Base-by-base conservation (phyloP, 37 sponge, comb jelly and placozoan species). In the Geodia barretti region DNA sequence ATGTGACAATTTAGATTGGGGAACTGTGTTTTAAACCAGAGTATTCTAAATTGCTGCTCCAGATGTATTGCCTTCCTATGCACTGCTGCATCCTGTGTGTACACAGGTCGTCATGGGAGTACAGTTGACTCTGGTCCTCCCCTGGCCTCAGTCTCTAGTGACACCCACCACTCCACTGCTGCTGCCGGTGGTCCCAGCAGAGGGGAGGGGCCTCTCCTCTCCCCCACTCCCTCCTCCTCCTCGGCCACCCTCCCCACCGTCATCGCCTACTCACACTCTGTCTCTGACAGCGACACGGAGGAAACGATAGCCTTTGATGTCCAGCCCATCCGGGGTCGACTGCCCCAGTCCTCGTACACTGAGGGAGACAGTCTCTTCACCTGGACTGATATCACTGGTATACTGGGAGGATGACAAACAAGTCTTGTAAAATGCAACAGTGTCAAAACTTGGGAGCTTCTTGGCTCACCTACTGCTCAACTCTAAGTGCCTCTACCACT, bases 321-420 rank as follows among this genome's bases (percentile, higher is more conserved):
- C 19, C 86, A 85, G 62, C 81, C 86, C 17, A 40, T 3, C 0
- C 73, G 69, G 39, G 86, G 86, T 7, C 54, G 90, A 2, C 60
- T 90, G 34, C 90, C 90, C 1, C 69, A 81, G 76, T 85, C 86
- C 21, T 85, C 90, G 23, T 90, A 90, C 82, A 76, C 31, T 41
- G 73, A 68, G 8, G 76, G 62, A 4, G 92, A 91, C 78, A 83
- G 72, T 4, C 76, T 84, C 70, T 92, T 84, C 84, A 84, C 85
- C 1, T 87, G 85, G 83, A 75, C 70, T 8, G 81, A 87, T 62
- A 80, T 87, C 59, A 83, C 85, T 20, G 92, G 84, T 87, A n/a
- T 14, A 47, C 54, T n/a, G n/a, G n/a, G n/a, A n/a, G n/a, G n/a
- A n/a, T n/a, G n/a, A n/a, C n/a, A n/a, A n/a, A n/a, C n/a, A n/a